phyloP scores from a whole-genome alignment of 2,113 vertebrate species.

The Procavia capensis region DNA sequence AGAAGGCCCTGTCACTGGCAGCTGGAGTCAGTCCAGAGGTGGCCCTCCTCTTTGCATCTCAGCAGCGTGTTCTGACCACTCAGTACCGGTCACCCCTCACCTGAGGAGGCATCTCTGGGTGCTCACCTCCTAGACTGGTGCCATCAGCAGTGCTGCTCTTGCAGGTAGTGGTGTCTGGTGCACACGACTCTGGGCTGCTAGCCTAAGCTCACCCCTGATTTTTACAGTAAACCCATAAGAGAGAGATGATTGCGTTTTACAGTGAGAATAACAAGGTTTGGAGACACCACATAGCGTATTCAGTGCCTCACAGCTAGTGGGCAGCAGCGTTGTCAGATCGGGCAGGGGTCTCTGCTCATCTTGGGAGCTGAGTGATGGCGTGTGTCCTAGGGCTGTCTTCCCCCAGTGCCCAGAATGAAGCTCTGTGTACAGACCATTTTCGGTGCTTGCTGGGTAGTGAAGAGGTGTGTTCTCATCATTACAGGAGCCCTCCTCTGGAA shows the following conservation, averaged over 20 bases:
- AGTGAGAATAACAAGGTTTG: background rate
- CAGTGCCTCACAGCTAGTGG: background rate
- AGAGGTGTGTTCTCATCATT: background rate
- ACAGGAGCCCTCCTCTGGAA: constrained; percentile 97
- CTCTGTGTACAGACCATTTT: background rate
- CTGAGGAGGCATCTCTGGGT: background rate
- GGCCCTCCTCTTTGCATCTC: background rate
- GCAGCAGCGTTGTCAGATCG: background rate
- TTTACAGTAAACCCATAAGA: background rate
- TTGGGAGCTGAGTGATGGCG: background rate
- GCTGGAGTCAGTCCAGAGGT: background rate
- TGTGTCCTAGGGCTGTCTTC: background rate
- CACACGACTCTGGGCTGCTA: background rate
- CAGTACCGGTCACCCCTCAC: accelerated
- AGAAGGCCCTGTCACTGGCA: background rate
- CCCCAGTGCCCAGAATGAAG: background rate
- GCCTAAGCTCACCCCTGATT: background rate
- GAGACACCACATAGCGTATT: background rate
- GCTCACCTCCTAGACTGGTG: accelerated
- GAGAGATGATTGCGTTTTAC: background rate
- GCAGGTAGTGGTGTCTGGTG: background rate
- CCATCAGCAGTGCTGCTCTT: background rate
- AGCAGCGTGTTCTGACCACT: too few species aligned
- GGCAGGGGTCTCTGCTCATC: background rate
- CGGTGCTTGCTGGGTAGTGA: background rate